Evolutionary conservation across 2,797 vertebrate genomes (phyloP), one percentile per base, ranked within the genome.

Genomic region (Poeciliopsis turneri): DNA sequence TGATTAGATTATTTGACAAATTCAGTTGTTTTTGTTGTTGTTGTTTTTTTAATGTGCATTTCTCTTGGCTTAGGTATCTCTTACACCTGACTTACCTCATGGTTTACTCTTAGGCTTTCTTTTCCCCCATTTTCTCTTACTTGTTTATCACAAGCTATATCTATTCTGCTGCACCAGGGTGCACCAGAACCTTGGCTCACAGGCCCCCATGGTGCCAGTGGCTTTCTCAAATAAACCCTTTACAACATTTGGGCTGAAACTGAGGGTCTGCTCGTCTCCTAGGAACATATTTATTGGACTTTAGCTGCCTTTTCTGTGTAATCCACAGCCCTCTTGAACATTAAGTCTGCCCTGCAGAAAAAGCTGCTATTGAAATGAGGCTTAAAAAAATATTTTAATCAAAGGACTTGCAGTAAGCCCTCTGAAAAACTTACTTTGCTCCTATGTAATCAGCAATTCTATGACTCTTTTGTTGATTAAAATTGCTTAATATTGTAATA

Each of bases 231-330:
- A 83, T 74, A 86, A 83, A 79, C 2, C 4, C 57, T 43, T 72
- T 72, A 77, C 76, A 81, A 69, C 76, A 61, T 90, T 75, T 88
- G 82, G 83, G 69, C 82, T 87, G 68, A 47, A 77, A 81, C 70
- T 75, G 76, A 87, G 68, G 55, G 74, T 78, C 82, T 76, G 77
- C 78, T 85, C 78, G 57, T 64, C 89, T 85, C 84, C 12, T 2
- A 83, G 80, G 82, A 89, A 76, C 80, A 85, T 78, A 87, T 90
- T 92, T 88, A 83, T 84, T 87, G 83, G 84, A 84, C 83, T 78
- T 76, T 45, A 83, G 80, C 78, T 76, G 68, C 79, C 81, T 77
- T 88, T 89, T 86, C 78, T 88, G 77, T 87, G 10, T 88, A 87
- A 90, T 92, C 84, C 77, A 68, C 81, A n/a, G 78, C 82, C 80